phyloP scores from a whole-genome alignment of 2,888 invertebrate species.

The Pseudococcus longispinus region DNA sequence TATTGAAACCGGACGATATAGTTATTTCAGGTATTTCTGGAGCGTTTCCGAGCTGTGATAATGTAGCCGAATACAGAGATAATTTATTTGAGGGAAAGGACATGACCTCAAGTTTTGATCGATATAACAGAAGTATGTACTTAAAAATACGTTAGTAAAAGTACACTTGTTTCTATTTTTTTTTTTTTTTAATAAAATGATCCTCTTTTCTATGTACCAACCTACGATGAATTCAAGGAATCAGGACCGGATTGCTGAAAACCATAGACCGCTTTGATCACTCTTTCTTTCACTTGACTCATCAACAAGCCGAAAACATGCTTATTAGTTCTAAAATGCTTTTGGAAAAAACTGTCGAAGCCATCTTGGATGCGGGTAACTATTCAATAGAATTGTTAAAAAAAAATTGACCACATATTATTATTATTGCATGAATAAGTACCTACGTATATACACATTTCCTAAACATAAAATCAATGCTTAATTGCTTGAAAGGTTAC shows the following conservation, averaged over 20 bases:
- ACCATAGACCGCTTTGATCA: background rate
- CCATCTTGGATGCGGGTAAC: background rate
- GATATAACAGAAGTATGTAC: background rate
- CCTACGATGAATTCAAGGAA: background rate
- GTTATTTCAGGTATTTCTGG: constrained; percentile 84
- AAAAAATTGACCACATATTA: too few species aligned
- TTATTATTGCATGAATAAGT: too few species aligned
- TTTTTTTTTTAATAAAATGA: too few species aligned
- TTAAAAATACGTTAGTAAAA: too few species aligned
- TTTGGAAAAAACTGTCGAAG: constrained; percentile 3
- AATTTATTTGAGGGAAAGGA: background rate
- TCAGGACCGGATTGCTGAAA: background rate
- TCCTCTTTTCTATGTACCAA: background rate
- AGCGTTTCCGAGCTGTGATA: background rate
- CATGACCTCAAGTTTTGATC: background rate
- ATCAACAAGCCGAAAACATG: background rate
- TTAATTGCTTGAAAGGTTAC: background rate
- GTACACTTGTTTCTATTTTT: too few species aligned
- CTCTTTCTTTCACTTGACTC: background rate
- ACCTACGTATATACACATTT: background rate
- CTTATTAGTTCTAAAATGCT: background rate
- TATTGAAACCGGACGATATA: constrained; percentile 66
- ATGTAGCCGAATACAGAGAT: background rate
- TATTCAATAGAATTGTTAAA: too few species aligned
- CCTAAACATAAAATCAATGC: background rate